A percentile compares a stretch with the other conserved stretches of the same genome.
phyloP scores from a whole-genome alignment of 2,113 vertebrate genomes.

The Todiramphus saurophagus region DNA sequence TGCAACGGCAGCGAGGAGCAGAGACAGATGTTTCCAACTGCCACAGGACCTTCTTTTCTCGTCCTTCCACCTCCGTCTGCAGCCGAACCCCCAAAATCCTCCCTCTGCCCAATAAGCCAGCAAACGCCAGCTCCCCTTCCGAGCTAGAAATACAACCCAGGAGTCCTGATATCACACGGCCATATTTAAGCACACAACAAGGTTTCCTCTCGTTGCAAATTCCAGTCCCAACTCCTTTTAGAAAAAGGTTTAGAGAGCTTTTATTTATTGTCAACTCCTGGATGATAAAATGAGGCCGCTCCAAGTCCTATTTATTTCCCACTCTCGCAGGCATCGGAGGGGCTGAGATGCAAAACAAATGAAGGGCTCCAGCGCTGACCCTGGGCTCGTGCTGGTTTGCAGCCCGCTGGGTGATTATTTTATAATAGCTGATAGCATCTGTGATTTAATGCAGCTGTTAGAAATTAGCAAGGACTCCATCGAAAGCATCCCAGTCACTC shows the following conservation, averaged over 20 bases:
- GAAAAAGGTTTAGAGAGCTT: slow-evolving; percentile 46
- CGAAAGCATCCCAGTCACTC: slow-evolving; percentile 78
- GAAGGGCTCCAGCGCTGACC: slow-evolving; percentile 49
- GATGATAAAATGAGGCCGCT: slow-evolving; percentile 49
- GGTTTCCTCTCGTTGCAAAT: slow-evolving; percentile 28
- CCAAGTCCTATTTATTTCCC: slow-evolving; percentile 54
- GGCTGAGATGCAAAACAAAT: slow-evolving; percentile 43
- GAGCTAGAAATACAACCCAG: background rate
- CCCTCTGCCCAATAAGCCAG: background rate
- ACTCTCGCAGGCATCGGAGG: background rate
- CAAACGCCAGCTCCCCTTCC: background rate
- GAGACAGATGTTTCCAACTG: background rate
- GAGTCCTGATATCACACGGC: background rate
- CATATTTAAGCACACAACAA: slow-evolving; percentile 1
- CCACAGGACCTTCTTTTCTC: background rate
- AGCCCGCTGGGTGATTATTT: slow-evolving; percentile 72
- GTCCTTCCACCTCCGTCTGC: background rate
- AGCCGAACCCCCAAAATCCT: background rate
- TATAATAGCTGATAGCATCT: slow-evolving; percentile 76
- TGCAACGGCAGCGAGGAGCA: background rate
- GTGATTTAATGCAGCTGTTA: slow-evolving; percentile 80
- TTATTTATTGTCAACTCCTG: slow-evolving; percentile 45
- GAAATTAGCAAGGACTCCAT: slow-evolving; percentile 78
- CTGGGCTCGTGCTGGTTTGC: slow-evolving; percentile 61
- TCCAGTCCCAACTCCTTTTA: background rate